Percentiles rank a stretch among this genome's conserved stretches.
Conservation (phyloP, 1,140 invertebrate species). For the Cherax quadricarinatus region DNA sequence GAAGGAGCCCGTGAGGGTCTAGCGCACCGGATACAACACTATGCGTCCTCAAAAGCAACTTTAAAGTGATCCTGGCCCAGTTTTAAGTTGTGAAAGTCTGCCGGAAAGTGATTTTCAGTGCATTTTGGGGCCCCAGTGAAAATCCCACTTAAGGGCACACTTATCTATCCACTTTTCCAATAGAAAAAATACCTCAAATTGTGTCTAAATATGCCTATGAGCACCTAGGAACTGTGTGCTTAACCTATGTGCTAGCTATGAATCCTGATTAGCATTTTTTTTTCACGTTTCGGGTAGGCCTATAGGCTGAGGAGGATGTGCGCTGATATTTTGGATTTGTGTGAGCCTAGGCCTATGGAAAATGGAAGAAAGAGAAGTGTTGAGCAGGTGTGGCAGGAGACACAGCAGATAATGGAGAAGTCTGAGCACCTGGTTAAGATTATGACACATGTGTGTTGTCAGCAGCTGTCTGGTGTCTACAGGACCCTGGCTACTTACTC, state of each 20-base stretch:
- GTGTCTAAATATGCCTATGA: not conserved
- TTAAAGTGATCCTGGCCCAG: constrained; percentile 28
- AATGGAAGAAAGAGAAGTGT: not conserved
- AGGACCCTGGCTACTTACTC: constrained; percentile 36
- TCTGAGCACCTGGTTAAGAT: constrained; percentile 37
- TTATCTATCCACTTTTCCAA: not conserved
- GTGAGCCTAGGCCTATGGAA: not conserved
- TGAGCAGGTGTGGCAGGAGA: constrained; percentile 56
- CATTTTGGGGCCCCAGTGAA: constrained; percentile 18
- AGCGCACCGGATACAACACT: not conserved
- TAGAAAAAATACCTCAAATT: not conserved
- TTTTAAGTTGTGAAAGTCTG: constrained; percentile 60
- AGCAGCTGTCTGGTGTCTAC: constrained; percentile 30
- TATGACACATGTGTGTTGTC: constrained; percentile 51
- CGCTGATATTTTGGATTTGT: constrained; percentile 14
- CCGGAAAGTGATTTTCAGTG: constrained; percentile 57
- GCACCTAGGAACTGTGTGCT: constrained; percentile 28
- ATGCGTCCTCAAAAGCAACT: constrained; percentile 34
- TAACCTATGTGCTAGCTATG: constrained; percentile 20
- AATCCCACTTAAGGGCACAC: not conserved
- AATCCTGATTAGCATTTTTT: constrained; percentile 35
- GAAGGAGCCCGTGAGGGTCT: not conserved
- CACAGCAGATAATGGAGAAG: constrained; percentile 54
- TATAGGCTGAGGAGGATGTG: constrained; percentile 24
- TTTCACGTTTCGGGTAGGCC: not conserved